phyloP scores from a whole-genome alignment of 2,797 vertebrate species.

The Pseudotriccus pelzelni region DNA sequence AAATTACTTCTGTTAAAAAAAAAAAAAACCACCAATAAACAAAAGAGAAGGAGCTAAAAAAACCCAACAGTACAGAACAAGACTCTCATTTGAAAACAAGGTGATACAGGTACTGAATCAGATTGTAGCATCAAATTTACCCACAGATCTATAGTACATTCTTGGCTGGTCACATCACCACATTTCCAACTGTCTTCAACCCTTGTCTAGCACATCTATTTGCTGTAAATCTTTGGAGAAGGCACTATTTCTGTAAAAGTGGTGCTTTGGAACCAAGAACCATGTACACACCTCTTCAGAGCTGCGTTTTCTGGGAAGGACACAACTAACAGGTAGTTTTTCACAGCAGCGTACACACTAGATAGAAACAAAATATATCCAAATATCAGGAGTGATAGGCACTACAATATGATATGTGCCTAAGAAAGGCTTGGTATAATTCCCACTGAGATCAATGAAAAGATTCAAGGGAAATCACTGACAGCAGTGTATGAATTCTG shows the following conservation, averaged over 20 bases:
- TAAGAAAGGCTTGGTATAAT: not conserved
- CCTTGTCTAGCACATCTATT: not conserved
- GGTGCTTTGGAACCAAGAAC: not conserved
- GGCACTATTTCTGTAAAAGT: not conserved
- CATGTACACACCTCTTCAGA: not conserved
- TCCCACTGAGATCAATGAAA: not conserved
- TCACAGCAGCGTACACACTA: not conserved
- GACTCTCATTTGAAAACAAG: not conserved
- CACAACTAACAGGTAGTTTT: not conserved
- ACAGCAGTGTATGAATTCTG: not conserved
- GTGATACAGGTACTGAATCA: not conserved
- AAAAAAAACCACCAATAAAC: not conserved
- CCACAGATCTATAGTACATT: not conserved
- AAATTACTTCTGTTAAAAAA: not conserved
- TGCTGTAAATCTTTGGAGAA: not conserved
- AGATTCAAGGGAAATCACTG: not conserved
- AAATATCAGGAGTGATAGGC: not conserved
- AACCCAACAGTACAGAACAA: not conserved
- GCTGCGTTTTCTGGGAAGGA: not conserved
- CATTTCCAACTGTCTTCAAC: not conserved
- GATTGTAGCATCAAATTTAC: not conserved
- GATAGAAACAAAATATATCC: not conserved
- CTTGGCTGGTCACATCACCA: not conserved
- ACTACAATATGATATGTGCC: not conserved
- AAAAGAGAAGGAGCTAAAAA: not conserved